Percentiles rank a stretch among this genome's conserved stretches.
These are phyloP conservation scores for Athrips mouffetella DNA, from an alignment of 2,888 invertebrate genomes.

Conservation along the genomic window DNA sequence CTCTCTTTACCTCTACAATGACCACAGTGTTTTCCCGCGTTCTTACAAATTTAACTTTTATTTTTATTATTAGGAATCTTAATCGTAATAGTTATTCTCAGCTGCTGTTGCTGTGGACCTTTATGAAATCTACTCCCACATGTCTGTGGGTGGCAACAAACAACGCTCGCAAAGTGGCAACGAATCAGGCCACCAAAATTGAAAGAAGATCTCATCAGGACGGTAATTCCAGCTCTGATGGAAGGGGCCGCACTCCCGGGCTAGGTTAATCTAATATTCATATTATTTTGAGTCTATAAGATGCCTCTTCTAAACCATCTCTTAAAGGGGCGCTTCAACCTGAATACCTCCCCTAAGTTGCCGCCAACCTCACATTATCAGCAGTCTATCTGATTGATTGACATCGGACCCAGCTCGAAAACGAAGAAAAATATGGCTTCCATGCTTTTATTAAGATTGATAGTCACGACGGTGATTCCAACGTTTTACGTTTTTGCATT, in stretches of 20 bases:
- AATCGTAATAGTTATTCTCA: too few species aligned
- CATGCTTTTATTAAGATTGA: conserved; percentile 69
- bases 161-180: too few species aligned
- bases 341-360: conserved; percentile 12
- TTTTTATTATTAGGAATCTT: too few species aligned
- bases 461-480: conserved; percentile 40
- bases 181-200: too few species aligned
- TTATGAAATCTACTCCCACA: too few species aligned
- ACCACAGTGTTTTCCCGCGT: too few species aligned
- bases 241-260: neutral
- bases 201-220: too few species aligned
- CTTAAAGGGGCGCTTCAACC: neutral
- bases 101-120: too few species aligned
- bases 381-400: conserved; percentile 60
- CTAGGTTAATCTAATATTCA: neutral
- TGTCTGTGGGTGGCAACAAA: too few species aligned
- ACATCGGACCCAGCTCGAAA: conserved; percentile 51
- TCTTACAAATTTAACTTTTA: too few species aligned
- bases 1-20: too few species aligned
- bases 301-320: neutral
- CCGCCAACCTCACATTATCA: conserved; percentile 35
- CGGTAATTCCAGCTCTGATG: too few species aligned
- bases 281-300: neutral
- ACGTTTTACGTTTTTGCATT: conserved; percentile 33
- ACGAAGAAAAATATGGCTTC: conserved; percentile 67